A percentile compares a stretch with the other conserved stretches of the same genome.
Conservation (phyloP, 1,140 invertebrate species). For the Anastrepha ludens region DNA sequence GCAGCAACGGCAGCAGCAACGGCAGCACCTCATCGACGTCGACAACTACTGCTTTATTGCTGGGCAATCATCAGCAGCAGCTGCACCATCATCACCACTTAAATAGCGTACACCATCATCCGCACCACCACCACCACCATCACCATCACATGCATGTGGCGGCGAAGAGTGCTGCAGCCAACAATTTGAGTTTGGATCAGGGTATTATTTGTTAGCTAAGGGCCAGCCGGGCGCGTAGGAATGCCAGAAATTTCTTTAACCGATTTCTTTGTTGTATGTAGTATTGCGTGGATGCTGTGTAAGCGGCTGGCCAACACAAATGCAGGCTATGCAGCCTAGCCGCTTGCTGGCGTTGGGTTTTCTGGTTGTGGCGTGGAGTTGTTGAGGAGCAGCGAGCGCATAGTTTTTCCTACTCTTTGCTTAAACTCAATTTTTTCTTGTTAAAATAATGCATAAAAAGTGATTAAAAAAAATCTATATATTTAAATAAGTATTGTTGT, state of each 20-base stretch:
- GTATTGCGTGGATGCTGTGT: conserved; percentile 65
- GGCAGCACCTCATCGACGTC: conserved; percentile 34
- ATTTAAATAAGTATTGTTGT: too few relatives aligned
- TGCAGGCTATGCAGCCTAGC: not conserved
- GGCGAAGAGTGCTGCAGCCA: conserved; percentile 67
- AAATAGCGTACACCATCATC: conserved; percentile 55
- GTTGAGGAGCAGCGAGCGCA: too few relatives aligned
- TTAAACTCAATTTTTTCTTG: not conserved
- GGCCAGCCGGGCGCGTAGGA: conserved; percentile 71
- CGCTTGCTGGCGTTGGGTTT: not conserved
- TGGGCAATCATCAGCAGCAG: conserved; percentile 38
- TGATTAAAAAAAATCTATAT: too few relatives aligned
- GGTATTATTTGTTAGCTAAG: conserved; percentile 75
- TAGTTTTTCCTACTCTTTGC: too few relatives aligned
- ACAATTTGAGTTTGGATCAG: conserved; percentile 71
- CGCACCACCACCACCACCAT: conserved; percentile 64
- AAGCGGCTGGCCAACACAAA: conserved; percentile 53
- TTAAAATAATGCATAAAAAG: not conserved
- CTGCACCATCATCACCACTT: conserved; percentile 47
- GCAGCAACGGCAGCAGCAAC: not conserved
- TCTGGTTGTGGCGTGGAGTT: too few relatives aligned
- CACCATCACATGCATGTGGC: conserved; percentile 69
- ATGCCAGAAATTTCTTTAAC: conserved; percentile 74
- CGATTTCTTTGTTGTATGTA: conserved; percentile 73
- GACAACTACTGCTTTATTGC: not conserved